Base-by-base conservation (phyloP, 2,797 vertebrate species). In the Lycodopsis pacificus region DNA sequence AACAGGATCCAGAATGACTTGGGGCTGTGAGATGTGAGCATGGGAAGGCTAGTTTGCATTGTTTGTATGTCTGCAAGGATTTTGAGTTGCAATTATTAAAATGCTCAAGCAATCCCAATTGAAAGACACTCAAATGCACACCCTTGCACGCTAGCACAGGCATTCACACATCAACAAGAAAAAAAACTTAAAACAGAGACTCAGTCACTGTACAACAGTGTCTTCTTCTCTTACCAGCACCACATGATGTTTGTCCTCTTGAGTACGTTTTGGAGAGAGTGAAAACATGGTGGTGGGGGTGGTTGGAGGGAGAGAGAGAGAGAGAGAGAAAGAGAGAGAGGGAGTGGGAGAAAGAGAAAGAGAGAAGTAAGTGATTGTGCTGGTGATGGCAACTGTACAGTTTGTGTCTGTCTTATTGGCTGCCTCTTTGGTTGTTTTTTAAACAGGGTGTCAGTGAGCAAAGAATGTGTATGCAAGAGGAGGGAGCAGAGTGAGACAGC, bases 191-290 rank as follows among this genome's bases (percentile, higher is more conserved):
- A 79, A 66, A 83, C 65, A 87, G 56, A 86, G 65, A 59, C 81
- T 82, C 75, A 90, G 80, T 85, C 64, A 74, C 62, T 17, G 27
- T 82, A 87, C 86, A 92, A 91, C 85, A 81, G 77, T 83, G 79
- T 86, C 77, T 89, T 81, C 56, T 79, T 92, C 83, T 87, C 69
- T 75, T 74, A 66, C 79, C 82, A 87, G 48, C 77, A 88, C 82
- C 91, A 90, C 91, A 93, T 91, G 89, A 91, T 93, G 87, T 91
- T 90, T 88, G 81, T 89, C 80, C 80, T 89, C 76, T 82, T 85
- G 74, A 73, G 82, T 71, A 86, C 80, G 76, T 86, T 87, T 84
- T 30, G 51, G 58, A 79, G 46, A 70, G 59, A 79, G 71, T 56
- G 71, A 73, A 67, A 78, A 65, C 20, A 34, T 48, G 25, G 32